phyloP scores from a whole-genome alignment of 2,113 vertebrate genomes.

The Hucho hucho region DNA sequence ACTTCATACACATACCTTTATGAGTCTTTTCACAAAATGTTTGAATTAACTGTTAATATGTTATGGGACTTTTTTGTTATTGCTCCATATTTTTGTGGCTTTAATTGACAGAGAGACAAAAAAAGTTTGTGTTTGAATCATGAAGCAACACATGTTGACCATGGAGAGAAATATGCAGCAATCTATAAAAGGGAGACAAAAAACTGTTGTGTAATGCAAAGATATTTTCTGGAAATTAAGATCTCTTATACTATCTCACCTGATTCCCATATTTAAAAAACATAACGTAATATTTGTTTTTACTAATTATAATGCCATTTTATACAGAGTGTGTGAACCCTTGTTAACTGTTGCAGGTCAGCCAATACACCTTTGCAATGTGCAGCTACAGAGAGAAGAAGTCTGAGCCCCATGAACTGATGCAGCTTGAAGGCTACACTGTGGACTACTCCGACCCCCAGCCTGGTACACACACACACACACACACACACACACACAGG shows the following conservation, averaged over 20 bases:
- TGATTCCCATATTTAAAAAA: neutral
- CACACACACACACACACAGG: neutral
- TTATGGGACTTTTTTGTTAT: no score
- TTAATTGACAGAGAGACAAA: no score
- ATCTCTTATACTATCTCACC: neutral
- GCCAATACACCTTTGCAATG: slow-evolving; percentile 98
- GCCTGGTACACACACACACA: slow-evolving; percentile 75
- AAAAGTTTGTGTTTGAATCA: no score
- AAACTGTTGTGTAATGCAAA: no score
- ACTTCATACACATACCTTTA: no score
- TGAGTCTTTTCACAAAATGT: no score
- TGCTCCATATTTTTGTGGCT: no score
- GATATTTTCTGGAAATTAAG: no score
- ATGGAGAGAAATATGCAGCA: no score
- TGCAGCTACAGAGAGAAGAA: slow-evolving; percentile 98
- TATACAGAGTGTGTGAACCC: neutral
- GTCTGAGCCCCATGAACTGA: slow-evolving; percentile 94
- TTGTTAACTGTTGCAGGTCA: slow-evolving; percentile 80
- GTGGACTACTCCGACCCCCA: slow-evolving; percentile 95
- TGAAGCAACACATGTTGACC: no score
- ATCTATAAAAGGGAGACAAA: no score
- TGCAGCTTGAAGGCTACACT: slow-evolving; percentile 97
- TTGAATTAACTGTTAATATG: no score
- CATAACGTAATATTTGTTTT: neutral
- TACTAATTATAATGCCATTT: neutral